Evolutionary conservation across 2,113 vertebrate species (phyloP).

Genomic region (Daboia siamensis): DNA sequence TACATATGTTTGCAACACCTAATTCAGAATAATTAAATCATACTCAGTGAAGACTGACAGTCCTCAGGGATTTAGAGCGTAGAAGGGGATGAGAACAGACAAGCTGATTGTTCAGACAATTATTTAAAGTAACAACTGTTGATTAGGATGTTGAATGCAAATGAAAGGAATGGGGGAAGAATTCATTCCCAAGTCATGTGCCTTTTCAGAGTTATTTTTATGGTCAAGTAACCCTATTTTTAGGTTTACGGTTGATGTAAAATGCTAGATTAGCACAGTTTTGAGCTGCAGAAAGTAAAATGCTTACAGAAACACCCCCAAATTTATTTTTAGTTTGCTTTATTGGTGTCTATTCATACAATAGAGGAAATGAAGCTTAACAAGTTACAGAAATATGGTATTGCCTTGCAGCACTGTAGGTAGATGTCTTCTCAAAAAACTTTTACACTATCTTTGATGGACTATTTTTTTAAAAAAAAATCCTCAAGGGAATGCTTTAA

Average conservation of each 20-base stretch:
- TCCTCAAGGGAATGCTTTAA: neutral
- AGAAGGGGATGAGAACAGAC: neutral
- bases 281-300: neutral
- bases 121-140: neutral
- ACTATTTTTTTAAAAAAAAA: neutral
- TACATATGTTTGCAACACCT: neutral
- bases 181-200: neutral
- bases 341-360: neutral
- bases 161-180: neutral
- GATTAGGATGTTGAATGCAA: neutral
- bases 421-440: neutral
- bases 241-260: neutral
- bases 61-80: neutral
- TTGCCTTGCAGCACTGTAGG: neutral
- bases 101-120: conserved; percentile 2
- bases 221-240: neutral
- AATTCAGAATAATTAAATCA: conserved; percentile 9
- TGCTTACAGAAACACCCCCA: neutral
- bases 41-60: conserved; percentile 3
- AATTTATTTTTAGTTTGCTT: neutral
- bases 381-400: neutral
- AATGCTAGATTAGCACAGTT: neutral
- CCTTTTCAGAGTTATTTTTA: neutral
- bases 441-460: neutral
- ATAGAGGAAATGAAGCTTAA: neutral